Percentiles rank a stretch among this genome's conserved stretches.
phyloP scores from a whole-genome alignment of 2,797 vertebrate species.

The Mustela erminea region DNA sequence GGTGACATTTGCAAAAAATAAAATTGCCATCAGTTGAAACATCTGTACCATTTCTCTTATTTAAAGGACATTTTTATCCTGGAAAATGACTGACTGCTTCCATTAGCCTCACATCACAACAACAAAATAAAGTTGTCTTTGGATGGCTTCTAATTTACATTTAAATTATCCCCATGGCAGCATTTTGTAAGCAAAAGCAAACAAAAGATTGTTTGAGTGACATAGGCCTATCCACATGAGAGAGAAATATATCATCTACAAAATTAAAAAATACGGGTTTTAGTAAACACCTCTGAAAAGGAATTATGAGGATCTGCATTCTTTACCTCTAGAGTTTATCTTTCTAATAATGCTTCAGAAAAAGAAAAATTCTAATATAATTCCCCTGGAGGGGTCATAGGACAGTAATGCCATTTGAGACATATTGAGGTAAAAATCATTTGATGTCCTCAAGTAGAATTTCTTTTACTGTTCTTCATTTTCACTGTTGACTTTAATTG shows the following conservation, averaged over 20 bases:
- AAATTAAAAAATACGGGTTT: constrained; percentile 53
- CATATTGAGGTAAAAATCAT: neutral
- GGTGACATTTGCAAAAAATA: constrained; percentile 45
- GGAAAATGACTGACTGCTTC: constrained; percentile 63
- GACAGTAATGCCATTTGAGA: neutral
- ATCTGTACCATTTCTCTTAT: constrained; percentile 53
- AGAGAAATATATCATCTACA: constrained; percentile 34
- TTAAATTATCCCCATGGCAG: constrained; percentile 61
- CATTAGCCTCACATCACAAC: constrained; percentile 51
- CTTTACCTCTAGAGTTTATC: constrained; percentile 40
- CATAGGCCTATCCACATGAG: constrained; percentile 35
- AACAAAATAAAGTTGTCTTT: constrained; percentile 58
- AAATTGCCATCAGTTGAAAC: constrained; percentile 26
- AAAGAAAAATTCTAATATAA: neutral
- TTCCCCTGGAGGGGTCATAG: neutral
- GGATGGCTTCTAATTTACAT: constrained; percentile 64
- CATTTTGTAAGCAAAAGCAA: constrained; percentile 66
- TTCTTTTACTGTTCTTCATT: neutral
- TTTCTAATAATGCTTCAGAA: constrained; percentile 28
- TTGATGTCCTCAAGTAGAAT: neutral
- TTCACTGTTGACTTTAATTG: neutral
- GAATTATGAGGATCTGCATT: neutral
- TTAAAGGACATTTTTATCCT: constrained; percentile 40
- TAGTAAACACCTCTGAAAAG: constrained; percentile 49
- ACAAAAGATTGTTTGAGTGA: constrained; percentile 58